phyloP scores from a whole-genome alignment of 92 coral and sea anemone genomes.

The Hydrozoanthus gracilis region DNA sequence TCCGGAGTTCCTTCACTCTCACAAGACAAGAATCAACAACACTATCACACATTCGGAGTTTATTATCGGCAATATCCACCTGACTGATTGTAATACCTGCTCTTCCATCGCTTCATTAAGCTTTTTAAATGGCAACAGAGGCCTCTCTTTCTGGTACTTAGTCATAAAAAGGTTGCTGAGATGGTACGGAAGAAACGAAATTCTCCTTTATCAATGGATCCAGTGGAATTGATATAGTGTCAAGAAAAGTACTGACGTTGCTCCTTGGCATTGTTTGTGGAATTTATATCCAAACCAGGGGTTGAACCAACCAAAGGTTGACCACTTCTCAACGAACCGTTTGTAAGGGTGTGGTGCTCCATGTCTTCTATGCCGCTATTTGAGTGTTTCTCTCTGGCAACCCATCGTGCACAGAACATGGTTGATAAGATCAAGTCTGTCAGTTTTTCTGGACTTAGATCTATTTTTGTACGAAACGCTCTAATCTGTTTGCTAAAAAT shows the following conservation, averaged over 20 bases:
- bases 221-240: background rate
- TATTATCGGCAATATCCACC: too few species aligned
- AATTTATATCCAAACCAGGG: conserved; percentile 19
- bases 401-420: conserved; percentile 1
- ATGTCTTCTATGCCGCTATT: conserved; percentile 14
- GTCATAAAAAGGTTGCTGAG: too few species aligned
- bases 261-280: conserved; percentile 25
- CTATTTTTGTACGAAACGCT: conserved; percentile 8
- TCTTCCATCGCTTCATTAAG: too few species aligned
- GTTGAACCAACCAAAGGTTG: conserved; percentile 16
- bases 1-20: too few species aligned
- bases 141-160: too few species aligned
- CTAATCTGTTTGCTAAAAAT: conserved; percentile 1
- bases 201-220: too few species aligned
- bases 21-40: too few species aligned
- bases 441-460: conserved; percentile 11
- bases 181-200: too few species aligned
- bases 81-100: too few species aligned
- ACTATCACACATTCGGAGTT: too few species aligned
- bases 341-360: conserved; percentile 22
- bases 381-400: conserved; percentile 10
- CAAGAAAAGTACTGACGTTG: conserved; percentile 5
- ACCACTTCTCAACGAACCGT: conserved; percentile 20
- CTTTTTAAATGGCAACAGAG: too few species aligned
- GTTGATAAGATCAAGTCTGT: conserved; percentile 14